Percentiles rank a stretch among this genome's conserved stretches.
Conservation (phyloP, 2,888 invertebrate genomes). For the Trissonchulus latispiculum region DNA sequence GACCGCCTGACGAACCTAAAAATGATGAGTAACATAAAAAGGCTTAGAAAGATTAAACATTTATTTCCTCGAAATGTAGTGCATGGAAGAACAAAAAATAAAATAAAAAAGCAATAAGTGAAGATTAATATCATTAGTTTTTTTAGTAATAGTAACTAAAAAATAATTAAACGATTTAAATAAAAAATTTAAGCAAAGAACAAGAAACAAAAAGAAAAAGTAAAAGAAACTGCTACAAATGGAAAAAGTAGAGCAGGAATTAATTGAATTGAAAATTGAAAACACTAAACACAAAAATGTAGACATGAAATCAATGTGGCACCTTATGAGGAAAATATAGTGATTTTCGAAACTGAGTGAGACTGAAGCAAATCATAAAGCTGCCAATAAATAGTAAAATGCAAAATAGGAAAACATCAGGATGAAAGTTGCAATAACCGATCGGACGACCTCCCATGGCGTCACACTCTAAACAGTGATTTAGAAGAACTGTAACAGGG, state of each 20-base stretch:
- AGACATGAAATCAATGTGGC: constrained; percentile 4
- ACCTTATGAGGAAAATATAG: constrained; percentile 40
- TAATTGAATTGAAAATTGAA: background rate
- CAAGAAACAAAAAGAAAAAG: background rate
- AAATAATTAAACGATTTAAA: background rate
- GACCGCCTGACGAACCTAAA: background rate
- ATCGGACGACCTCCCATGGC: constrained; percentile 27
- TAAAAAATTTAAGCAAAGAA: background rate
- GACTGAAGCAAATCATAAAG: constrained; percentile 40
- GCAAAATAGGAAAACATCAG: constrained; percentile 44
- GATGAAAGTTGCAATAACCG: constrained; percentile 35
- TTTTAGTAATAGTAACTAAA: too few species aligned
- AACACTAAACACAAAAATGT: background rate
- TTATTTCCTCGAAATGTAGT: too few species aligned
- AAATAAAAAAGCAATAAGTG: too few species aligned
- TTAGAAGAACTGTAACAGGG: too few species aligned
- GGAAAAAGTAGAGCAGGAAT: background rate
- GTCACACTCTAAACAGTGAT: too few species aligned
- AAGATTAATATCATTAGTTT: too few species aligned
- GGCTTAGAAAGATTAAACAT: too few species aligned
- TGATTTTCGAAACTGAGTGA: constrained; percentile 39
- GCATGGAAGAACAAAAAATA: too few species aligned
- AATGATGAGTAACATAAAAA: too few species aligned
- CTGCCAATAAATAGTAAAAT: constrained; percentile 44
- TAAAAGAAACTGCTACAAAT: background rate